phyloP scores from a whole-genome alignment of 1,140 invertebrate genomes.

The Zaprionus capensis region DNA sequence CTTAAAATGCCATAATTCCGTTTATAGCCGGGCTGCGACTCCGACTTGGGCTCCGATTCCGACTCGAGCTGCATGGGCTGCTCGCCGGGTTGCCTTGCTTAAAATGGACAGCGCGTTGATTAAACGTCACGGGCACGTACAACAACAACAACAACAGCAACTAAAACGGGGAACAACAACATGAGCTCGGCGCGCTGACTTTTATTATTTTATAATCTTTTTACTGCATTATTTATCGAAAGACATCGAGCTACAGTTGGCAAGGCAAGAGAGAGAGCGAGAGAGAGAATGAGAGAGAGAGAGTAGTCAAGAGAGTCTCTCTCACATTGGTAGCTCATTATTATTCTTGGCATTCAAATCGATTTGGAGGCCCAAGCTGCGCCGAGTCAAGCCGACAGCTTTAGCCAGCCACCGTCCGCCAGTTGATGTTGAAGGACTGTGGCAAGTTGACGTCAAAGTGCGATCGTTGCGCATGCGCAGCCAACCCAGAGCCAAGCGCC shows the following conservation, averaged over 20 bases:
- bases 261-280: constrained; percentile 9
- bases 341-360: constrained; percentile 71
- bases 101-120: constrained; percentile 67
- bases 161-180: background rate
- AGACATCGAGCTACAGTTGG: constrained; percentile 5
- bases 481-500: constrained; percentile 24
- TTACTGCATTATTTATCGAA: constrained; percentile 54
- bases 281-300: constrained; percentile 10
- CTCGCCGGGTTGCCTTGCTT: constrained; percentile 30
- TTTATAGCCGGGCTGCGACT: constrained; percentile 52
- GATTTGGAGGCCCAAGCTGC: constrained; percentile 50
- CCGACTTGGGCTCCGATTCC: background rate
- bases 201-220: constrained; percentile 77
- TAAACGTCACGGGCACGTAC: constrained; percentile 76
- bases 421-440: constrained; percentile 81
- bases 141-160: constrained; percentile 53
- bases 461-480: constrained; percentile 60
- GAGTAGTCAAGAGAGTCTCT: background rate
- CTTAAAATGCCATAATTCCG: constrained; percentile 78
- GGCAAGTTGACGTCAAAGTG: constrained; percentile 61
- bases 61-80: background rate
- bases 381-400: constrained; percentile 54
- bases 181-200: constrained; percentile 46
- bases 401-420: constrained; percentile 44
- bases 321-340: constrained; percentile 56